Conservation (phyloP, 1,140 invertebrate species). For the Mactra quadrangularis region DNA sequence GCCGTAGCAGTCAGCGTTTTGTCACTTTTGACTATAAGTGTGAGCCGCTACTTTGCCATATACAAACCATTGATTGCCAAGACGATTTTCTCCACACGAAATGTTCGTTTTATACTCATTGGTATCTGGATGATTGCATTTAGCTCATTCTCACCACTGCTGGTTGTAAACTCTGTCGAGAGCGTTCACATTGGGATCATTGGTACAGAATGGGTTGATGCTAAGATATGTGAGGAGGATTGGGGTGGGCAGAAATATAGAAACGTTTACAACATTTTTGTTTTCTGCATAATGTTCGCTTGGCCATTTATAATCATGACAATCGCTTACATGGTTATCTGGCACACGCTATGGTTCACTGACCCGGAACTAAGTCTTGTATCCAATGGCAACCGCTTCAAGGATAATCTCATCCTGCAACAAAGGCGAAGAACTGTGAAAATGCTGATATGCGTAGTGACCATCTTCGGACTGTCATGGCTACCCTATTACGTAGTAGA, state of each 20-base stretch:
- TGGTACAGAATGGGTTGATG: background rate
- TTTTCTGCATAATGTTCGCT: constrained; percentile 82
- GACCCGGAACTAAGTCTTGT: constrained; percentile 84
- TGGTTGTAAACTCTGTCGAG: constrained; percentile 34
- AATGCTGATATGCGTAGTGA: constrained; percentile 70
- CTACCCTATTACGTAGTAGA: constrained; percentile 75
- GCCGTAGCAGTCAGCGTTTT: constrained; percentile 71
- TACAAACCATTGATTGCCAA: constrained; percentile 47
- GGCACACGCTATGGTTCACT: constrained; percentile 90
- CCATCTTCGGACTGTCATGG: constrained; percentile 73
- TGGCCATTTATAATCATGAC: constrained; percentile 92
- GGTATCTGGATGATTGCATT: constrained; percentile 28
- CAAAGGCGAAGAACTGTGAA: constrained; percentile 71
- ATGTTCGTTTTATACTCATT: constrained; percentile 8
- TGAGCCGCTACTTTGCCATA: constrained; percentile 48
- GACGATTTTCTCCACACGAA: constrained; percentile 19
- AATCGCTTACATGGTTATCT: constrained; percentile 92
- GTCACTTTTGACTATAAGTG: constrained; percentile 73
- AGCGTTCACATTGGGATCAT: background rate
- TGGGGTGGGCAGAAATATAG: constrained; percentile 5
- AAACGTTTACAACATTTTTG: constrained; percentile 36
- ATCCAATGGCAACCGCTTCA: constrained; percentile 1
- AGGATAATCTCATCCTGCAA: constrained; percentile 39
- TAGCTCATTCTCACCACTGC: constrained; percentile 18
- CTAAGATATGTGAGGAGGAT: constrained; percentile 27